Evolutionary conservation across 2,888 invertebrate genomes (phyloP).

Genomic region (Latrodectus hesperus): DNA sequence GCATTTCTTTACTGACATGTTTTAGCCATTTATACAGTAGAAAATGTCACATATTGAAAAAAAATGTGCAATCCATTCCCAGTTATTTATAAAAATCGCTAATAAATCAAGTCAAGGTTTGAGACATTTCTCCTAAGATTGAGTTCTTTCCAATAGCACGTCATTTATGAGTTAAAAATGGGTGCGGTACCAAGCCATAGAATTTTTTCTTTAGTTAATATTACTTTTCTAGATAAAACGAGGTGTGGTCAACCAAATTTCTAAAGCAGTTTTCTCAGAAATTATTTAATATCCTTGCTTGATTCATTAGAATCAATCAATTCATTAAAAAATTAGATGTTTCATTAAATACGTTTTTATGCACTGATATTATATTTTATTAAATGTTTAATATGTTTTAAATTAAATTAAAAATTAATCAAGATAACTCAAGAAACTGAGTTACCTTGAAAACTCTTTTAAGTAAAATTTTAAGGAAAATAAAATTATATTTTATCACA

Average conservation of each 20-base stretch:
- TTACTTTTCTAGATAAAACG: background rate
- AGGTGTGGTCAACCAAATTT: background rate
- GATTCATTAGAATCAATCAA: too few species aligned
- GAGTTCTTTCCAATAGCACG: background rate
- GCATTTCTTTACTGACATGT: background rate
- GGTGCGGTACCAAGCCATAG: background rate
- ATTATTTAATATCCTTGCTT: background rate
- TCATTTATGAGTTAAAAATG: constrained; percentile 4
- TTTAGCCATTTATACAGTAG: background rate
- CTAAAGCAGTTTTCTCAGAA: background rate
- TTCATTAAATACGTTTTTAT: too few species aligned
- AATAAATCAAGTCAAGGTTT: constrained; percentile 5
- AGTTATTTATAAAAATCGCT: background rate
- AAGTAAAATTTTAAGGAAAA: too few species aligned
- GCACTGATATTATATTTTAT: too few species aligned
- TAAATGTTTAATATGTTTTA: too few species aligned
- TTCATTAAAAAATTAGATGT: too few species aligned
- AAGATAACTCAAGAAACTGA: too few species aligned
- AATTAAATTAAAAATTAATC: too few species aligned
- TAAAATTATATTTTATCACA: too few species aligned
- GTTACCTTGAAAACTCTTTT: too few species aligned
- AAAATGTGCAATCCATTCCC: background rate
- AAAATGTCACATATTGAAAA: background rate
- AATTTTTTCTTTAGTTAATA: background rate
- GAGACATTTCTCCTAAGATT: background rate